Conservation (phyloP, 2,797 vertebrate species). For the Hippoglossus hippoglossus region DNA sequence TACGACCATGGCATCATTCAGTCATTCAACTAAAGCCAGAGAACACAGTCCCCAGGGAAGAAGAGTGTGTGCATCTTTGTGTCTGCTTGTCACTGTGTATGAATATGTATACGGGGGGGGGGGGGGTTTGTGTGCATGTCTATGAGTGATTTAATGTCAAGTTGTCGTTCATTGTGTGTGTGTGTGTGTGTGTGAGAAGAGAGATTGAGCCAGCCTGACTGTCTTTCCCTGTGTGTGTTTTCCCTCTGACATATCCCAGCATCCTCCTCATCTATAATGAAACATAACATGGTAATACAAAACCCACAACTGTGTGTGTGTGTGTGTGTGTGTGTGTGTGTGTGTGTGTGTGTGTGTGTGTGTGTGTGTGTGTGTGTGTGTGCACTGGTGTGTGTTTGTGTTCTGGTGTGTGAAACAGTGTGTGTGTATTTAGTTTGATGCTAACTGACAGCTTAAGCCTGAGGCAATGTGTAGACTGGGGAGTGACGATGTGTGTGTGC, state of each 20-base stretch:
- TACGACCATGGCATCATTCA: conserved; percentile 45
- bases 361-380: conserved; percentile 21
- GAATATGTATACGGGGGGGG: conserved; percentile 26
- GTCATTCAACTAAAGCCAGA: conserved; percentile 43
- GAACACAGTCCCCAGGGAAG: conserved; percentile 34
- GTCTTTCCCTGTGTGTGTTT: conserved; percentile 45
- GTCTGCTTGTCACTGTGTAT: conserved; percentile 40
- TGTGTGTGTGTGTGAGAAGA: conserved; percentile 10
- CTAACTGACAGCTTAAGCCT: conserved; percentile 66
- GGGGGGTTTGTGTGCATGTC: conserved; percentile 6
- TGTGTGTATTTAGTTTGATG: conserved; percentile 43
- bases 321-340: conserved; percentile 15
- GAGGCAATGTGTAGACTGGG: conserved; percentile 51
- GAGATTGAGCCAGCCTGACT: conserved; percentile 13
- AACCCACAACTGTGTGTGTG: conserved; percentile 26
- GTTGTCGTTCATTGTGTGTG: conserved; percentile 24
- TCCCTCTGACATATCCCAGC: conserved; percentile 57
- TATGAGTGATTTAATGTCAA: conserved; percentile 49
- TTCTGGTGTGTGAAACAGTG: neutral
- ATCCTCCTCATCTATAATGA: conserved; percentile 73
- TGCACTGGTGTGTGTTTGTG: neutral
- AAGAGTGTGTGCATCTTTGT: conserved; percentile 35
- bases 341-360: conserved; percentile 21
- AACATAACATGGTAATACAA: conserved; percentile 65
- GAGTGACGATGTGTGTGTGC: conserved; percentile 30